Percentiles rank a stretch among this genome's conserved stretches.
phyloP scores from a whole-genome alignment of 1,140 invertebrate species.

The Scylla paramamosain region DNA sequence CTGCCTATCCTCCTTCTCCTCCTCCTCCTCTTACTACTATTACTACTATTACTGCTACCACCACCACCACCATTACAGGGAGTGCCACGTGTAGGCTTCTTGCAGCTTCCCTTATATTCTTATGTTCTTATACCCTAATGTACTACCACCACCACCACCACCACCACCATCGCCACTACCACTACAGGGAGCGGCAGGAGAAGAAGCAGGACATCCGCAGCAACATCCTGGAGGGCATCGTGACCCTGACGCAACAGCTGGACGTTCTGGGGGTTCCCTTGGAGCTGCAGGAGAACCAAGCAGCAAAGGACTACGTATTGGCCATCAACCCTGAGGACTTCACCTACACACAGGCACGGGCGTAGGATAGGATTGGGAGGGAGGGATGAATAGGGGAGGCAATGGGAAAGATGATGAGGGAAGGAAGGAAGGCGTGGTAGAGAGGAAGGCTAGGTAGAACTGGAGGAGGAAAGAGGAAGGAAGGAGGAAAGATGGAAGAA shows the following conservation, averaged over 20 bases:
- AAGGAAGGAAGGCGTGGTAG: neutral
- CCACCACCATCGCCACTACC: neutral
- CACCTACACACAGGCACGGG: conserved; percentile 30
- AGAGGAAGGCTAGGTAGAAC: neutral
- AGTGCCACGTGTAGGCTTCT: no score
- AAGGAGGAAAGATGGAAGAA: neutral
- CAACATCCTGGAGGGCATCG: conserved; percentile 81
- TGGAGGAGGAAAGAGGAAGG: neutral
- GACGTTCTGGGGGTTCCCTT: conserved; percentile 81
- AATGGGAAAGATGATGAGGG: neutral
- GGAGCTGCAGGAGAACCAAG: conserved; percentile 81
- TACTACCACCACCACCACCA: neutral
- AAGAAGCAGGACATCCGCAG: conserved; percentile 84
- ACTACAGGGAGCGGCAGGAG: conserved; percentile 83
- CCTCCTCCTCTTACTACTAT: neutral
- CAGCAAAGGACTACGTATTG: conserved; percentile 83
- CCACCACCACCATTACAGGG: neutral
- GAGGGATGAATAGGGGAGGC: neutral
- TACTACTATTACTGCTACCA: neutral
- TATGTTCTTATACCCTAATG: no score
- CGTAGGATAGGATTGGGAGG: neutral
- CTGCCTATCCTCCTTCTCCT: no score
- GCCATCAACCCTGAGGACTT: conserved; percentile 48
- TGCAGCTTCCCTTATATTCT: no score
- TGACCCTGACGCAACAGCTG: conserved; percentile 84